Percentiles rank a stretch among this genome's conserved stretches.
These are phyloP conservation scores for Selenia dentaria DNA, from an alignment of 2,888 invertebrate species.

Conservation along the genomic window DNA sequence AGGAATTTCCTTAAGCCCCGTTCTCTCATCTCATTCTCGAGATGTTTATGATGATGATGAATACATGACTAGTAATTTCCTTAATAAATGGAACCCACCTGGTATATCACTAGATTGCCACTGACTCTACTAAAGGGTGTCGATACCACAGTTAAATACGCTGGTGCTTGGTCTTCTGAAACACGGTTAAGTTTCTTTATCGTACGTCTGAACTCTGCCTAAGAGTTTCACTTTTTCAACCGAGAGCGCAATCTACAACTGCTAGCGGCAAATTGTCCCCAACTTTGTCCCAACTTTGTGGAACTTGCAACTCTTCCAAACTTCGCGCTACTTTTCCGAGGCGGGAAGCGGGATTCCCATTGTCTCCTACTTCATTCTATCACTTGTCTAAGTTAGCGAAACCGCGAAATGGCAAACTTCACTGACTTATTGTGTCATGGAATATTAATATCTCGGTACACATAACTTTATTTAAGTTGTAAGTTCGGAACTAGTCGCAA, in stretches of 20 bases:
- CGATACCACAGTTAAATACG: too few species aligned
- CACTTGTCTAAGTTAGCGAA: slow-evolving; percentile 26
- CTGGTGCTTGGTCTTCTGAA: too few species aligned
- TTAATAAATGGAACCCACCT: too few species aligned
- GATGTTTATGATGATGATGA: too few species aligned
- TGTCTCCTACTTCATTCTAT: slow-evolving; percentile 17
- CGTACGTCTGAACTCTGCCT: too few species aligned
- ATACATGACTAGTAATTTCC: too few species aligned
- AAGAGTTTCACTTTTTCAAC: slow-evolving; percentile 9
- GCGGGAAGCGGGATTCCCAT: slow-evolving; percentile 17
- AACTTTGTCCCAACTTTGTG: slow-evolving; percentile 9
- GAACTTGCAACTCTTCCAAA: slow-evolving; percentile 7
- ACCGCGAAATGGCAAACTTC: slow-evolving; percentile 41
- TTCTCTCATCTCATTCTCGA: too few species aligned
- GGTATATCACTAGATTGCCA: too few species aligned
- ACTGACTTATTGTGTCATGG: slow-evolving; percentile 41
- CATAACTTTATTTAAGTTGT: slow-evolving; percentile 22
- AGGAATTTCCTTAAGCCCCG: too few species aligned
- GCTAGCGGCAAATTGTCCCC: slow-evolving; percentile 14
- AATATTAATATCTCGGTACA: slow-evolving; percentile 35
- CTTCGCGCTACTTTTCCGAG: slow-evolving; percentile 6
- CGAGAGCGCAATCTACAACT: slow-evolving; percentile 9
- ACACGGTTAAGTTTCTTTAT: too few species aligned
- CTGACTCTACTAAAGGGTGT: too few species aligned
- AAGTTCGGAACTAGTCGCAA: slow-evolving; percentile 16